Base-by-base conservation (phyloP, 2,888 invertebrate species). In the Hirudinaria manillensis region DNA sequence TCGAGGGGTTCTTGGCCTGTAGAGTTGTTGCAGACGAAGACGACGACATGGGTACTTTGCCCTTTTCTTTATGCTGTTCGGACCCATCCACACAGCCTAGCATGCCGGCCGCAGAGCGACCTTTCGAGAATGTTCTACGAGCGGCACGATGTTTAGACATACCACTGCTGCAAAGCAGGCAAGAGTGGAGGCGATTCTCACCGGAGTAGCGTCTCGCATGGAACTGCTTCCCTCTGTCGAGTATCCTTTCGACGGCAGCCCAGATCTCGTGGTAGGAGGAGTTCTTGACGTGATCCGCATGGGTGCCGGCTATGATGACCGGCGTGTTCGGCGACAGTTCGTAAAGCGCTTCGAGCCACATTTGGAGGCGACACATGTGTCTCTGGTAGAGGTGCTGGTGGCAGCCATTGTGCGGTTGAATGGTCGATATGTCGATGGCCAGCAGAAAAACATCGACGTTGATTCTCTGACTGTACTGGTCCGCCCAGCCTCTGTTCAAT, bases 321-420 rank as follows among this genome's bases (percentile, higher is more conserved):
- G 80, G 80, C 13, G 78, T 80, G 53, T 80, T 77, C 1, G 80
- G 80, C 10, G 78, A 70, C 19, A 78, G 75, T 73, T 80, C 80
- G 61, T 78, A 80, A n/a, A 80, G 76, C 4, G 80, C 78, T 70
- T 79, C 79, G n/a, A 80, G 73, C 80, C 80, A 80, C 79, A 79
- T 79, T 68, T 79, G 79, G 72, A 80, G 70, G 32, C 80, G 75
- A 74, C 75, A 70, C 29, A 79, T 72, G 75, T 80, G 80, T 24
- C 80, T 72, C 3, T 79, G 77, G 45, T 79, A 80, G 68, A 80
- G 74, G 56, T 80, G 80, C 74, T 77, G 78, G 27, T 73, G 73
- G n/a, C 79, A 79, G 19, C 78, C 78, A 61, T 80, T 79, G 67
- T 80, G 79, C 70, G 79, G 75, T 68, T 80, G 80, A 4, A 80